Evolutionary conservation across 2,797 vertebrate species (phyloP).

Genomic region (Melanotaenia boesemani): DNA sequence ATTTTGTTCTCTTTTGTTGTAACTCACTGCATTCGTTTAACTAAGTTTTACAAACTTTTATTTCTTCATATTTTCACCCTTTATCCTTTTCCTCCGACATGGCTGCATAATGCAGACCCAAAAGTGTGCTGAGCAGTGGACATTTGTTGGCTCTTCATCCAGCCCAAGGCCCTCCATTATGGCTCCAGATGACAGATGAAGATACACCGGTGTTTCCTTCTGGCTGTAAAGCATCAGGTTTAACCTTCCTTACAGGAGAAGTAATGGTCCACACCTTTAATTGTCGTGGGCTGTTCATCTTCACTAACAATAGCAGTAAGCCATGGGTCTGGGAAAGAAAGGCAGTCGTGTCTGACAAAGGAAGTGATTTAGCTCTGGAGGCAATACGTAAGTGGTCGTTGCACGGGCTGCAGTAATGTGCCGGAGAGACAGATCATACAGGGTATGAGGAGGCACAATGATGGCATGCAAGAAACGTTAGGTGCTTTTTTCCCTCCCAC

Average conservation of each 20-base stretch:
- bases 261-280: conserved; percentile 87
- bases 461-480: conserved; percentile 46
- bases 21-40: conserved; percentile 6
- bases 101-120: conserved; percentile 42
- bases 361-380: conserved; percentile 81
- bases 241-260: conserved; percentile 80
- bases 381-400: conserved; percentile 71
- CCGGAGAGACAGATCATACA: conserved; percentile 62
- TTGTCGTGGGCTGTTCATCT: conserved; percentile 85
- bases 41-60: conserved; percentile 17
- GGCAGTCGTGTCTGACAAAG: conserved; percentile 79
- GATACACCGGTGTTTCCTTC: conserved; percentile 69
- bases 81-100: conserved; percentile 20
- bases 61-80: conserved; percentile 17
- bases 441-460: conserved; percentile 67
- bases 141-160: conserved; percentile 66
- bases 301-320: conserved; percentile 85
- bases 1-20: neutral
- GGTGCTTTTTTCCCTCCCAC: conserved; percentile 20
- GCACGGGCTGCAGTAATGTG: conserved; percentile 72
- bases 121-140: conserved; percentile 26
- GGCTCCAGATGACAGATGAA: conserved; percentile 70
- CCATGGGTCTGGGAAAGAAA: conserved; percentile 79
- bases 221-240: conserved; percentile 77
- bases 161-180: conserved; percentile 70